These are phyloP conservation scores for Volucella inanis DNA, from an alignment of 2,888 invertebrate genomes.

Conservation along the genomic window DNA sequence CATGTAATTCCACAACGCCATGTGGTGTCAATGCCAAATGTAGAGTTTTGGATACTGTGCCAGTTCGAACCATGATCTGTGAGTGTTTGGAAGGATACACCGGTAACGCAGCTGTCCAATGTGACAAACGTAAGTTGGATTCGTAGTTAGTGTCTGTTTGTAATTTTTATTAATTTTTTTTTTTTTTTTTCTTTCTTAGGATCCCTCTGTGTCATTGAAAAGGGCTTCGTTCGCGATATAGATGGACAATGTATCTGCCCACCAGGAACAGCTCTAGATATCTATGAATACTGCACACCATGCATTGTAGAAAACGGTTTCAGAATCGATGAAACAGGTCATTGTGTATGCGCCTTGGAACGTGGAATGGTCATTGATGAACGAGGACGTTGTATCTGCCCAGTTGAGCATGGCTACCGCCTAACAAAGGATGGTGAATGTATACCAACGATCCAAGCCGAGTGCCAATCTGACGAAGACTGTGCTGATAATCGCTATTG, in stretches of 20 bases:
- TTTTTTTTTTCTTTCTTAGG: constrained; percentile 81
- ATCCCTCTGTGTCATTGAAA: constrained; percentile 86
- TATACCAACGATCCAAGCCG: constrained; percentile 83
- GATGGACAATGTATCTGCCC: constrained; percentile 90
- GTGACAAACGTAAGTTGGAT: constrained; percentile 88
- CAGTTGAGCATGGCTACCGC: constrained; percentile 87
- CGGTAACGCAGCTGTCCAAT: constrained; percentile 93
- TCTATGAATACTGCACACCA: constrained; percentile 90
- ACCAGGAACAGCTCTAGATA: constrained; percentile 89
- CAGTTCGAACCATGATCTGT: constrained; percentile 94
- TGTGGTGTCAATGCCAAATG: constrained; percentile 92
- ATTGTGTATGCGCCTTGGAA: constrained; percentile 91
- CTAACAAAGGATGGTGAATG: constrained; percentile 86
- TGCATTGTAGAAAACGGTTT: constrained; percentile 89
- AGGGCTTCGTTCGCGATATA: constrained; percentile 86
- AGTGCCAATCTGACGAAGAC: constrained; percentile 88
- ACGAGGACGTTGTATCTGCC: constrained; percentile 90
- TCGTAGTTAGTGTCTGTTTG: background rate
- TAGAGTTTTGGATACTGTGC: constrained; percentile 90
- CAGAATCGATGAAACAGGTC: constrained; percentile 89
- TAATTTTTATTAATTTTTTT: background rate
- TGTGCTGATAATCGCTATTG: constrained; percentile 91
- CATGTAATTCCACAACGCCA: constrained; percentile 90
- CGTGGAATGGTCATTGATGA: constrained; percentile 91
- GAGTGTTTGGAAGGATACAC: constrained; percentile 93